Base-by-base conservation (phyloP, 2,888 invertebrate genomes). In the Atethmia centrago region DNA sequence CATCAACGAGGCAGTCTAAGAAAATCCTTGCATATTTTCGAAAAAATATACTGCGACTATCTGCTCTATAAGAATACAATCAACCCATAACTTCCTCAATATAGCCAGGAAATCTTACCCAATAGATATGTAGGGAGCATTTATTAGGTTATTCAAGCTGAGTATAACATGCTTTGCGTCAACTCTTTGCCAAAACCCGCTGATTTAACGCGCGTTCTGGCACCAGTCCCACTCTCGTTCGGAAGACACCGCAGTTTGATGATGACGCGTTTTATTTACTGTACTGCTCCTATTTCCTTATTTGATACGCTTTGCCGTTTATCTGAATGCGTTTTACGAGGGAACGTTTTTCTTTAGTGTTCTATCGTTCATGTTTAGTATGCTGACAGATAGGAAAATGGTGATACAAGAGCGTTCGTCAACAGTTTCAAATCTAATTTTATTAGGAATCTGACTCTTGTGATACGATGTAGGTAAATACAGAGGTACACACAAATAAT, bases 161-260 rank as follows among this genome's bases (percentile, higher is more conserved):
- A 79, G 79, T 73, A 78, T 77, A 74, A 82, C 74, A 83, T 80
- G 82, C 80, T 87, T 88, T 84, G 79, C 82, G 85, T 89, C 88
- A 87, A 88, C 88, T 90, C 88, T 88, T 89, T 91, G 92, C 91
- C 91, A 91, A 92, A 90, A 88, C 80, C 67, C 31, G 45, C 63
- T 83, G 88, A 88, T 89, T 88, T 90, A 88, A 87, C 79, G 81
- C 79, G 76, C 78, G 69, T 87, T 81, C 85, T 92, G 92, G 92
- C 92, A 89, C 67, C 59, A 72, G 69, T 88, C 90, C 90, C 89
- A 75, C 55, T 79, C 74, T 74, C 80, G 68, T 87, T 84, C 67
- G 56, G 64, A 85, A 87, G 84, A 80, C 83, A 79, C 77, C 74
- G 71, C 74, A 58, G 58, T 80, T 77, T 87, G 81, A 85, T 85